Conservation (phyloP, 2,797 vertebrate species). For the Botia kubotai region DNA sequence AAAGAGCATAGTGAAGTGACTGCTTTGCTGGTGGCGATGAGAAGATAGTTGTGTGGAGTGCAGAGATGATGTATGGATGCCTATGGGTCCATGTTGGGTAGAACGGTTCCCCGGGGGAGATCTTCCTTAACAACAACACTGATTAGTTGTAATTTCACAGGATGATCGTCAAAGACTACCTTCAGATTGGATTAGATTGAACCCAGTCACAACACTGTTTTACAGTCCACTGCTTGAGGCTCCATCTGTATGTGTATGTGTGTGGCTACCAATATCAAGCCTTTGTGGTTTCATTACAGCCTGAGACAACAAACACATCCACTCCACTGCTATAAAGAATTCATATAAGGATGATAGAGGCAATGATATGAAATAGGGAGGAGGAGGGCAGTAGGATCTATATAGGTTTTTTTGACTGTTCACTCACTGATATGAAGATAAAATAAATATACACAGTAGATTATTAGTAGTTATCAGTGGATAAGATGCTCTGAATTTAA, state of each 20-base stretch:
- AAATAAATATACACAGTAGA: neutral
- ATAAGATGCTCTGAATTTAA: neutral
- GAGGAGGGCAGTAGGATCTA: neutral
- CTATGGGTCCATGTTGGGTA: conserved; percentile 3
- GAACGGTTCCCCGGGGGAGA: conserved; percentile 8
- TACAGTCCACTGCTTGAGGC: conserved; percentile 25
- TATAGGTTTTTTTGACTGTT: conserved; percentile 22
- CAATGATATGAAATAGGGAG: conserved; percentile 18
- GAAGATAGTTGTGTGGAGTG: conserved; percentile 24
- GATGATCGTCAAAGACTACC: conserved; percentile 23
- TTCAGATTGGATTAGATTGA: conserved; percentile 48
- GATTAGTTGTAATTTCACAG: conserved; percentile 48
- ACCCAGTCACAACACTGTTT: conserved; percentile 41
- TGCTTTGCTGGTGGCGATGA: conserved; percentile 24
- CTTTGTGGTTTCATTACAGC: conserved; percentile 48
- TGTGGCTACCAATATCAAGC: conserved; percentile 33
- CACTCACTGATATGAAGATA: neutral
- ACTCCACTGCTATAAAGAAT: conserved; percentile 34
- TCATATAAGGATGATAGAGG: conserved; percentile 32
- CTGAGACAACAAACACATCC: conserved; percentile 28
- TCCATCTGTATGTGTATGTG: neutral
- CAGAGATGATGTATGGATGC: conserved; percentile 16
- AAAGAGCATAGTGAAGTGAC: conserved; percentile 12
- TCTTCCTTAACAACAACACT: conserved; percentile 42
- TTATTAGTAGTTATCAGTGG: conserved; percentile 4